Conservation (phyloP, 2,113 vertebrate genomes). For the Aix galericulata region DNA sequence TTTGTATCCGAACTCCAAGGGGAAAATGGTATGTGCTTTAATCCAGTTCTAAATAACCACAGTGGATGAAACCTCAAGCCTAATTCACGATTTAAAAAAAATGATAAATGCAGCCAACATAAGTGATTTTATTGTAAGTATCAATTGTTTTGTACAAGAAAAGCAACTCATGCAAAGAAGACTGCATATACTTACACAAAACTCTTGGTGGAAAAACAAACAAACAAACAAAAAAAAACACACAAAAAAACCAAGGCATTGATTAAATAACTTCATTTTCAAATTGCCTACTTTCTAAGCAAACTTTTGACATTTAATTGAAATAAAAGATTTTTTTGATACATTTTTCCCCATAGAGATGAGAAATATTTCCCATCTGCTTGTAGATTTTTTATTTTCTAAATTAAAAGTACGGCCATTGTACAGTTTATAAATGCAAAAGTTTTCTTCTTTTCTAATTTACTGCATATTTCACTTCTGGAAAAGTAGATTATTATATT, state of each 20-base stretch:
- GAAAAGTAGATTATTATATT: neutral
- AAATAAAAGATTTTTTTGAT: neutral
- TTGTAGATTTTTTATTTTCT: neutral
- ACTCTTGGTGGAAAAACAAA: neutral
- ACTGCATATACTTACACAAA: neutral
- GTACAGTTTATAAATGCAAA: neutral
- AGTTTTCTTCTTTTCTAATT: neutral
- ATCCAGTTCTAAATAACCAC: neutral
- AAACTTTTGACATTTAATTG: neutral
- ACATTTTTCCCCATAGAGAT: neutral
- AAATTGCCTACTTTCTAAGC: neutral
- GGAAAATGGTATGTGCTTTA: neutral
- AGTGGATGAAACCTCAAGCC: neutral
- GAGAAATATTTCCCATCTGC: neutral
- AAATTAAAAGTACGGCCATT: neutral
- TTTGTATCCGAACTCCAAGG: neutral
- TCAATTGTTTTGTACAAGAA: neutral
- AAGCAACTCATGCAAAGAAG: neutral
- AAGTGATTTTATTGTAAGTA: neutral
- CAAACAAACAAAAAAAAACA: too few species aligned
- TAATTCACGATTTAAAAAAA: neutral
- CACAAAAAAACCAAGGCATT: neutral
- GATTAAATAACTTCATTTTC: neutral
- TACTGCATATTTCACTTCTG: neutral
- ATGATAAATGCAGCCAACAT: neutral